Base-by-base conservation (phyloP, 1,140 invertebrate species). In the Lordiphosa stackelbergi region DNA sequence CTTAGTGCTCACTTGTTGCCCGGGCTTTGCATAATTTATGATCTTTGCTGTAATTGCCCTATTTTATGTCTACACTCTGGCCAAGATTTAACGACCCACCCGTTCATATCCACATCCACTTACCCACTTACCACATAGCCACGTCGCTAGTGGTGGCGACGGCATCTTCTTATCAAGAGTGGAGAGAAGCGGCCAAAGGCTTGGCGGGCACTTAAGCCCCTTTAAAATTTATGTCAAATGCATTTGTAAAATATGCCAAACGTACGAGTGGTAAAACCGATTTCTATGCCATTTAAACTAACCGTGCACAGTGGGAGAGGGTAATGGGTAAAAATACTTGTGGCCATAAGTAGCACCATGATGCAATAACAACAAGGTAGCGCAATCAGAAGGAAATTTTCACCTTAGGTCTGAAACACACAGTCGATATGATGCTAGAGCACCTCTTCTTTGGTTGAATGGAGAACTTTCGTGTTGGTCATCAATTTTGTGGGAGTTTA, bases 181-280 rank as follows among this genome's bases (percentile, higher is more conserved):
- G 49, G 43, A 66, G 61, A 59, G 55, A 53, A 52, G 43, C 38
- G 55, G 46, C 41, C 41, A 41, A 36, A 37, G 53, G 37, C 37
- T n/a, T 22, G 31, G 41, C 28, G 34, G 62, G 55, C 62, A 64
- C 62, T 69, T 72, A 81, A 83, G 71, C 66, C 71, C 71, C 59
- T 75, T 81, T 79, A 75, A 81, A 81, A 81, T 81, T 81, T 81
- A 81, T 83, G 71, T 81, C 75, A 81, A 83, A 81, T 81, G 71
- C 75, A 81, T 81, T 81, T 81, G 77, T 81, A 81, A 81, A 81
- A 81, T 83, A 81, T 70, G 63, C 71, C 71, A 81, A 81, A 75
- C 66, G 72, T 83, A 81, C 75, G 77, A 83, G 77, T 72, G 68
- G 49, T 54, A 69, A 83, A 71, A 72, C 75, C 75, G 71, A 81